These are phyloP conservation scores for Agapornis canus DNA, from an alignment of 2,797 vertebrate genomes.

Conservation along the genomic window DNA sequence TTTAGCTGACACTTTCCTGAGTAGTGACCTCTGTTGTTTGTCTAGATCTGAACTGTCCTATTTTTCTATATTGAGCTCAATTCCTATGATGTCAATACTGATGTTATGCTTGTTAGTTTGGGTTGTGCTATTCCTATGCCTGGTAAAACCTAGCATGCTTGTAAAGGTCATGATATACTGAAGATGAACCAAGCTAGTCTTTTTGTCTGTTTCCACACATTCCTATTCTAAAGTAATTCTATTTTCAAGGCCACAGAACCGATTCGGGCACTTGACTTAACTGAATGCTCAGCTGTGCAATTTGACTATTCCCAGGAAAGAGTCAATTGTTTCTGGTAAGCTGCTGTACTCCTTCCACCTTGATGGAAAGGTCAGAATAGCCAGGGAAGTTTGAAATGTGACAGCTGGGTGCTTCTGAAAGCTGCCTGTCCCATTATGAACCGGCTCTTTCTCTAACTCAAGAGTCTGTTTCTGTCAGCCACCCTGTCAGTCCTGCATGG, in stretches of 20 bases:
- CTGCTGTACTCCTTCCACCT: background rate
- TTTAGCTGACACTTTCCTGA: background rate
- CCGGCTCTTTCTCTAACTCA: background rate
- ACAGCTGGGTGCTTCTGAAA: background rate
- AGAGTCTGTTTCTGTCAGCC: background rate
- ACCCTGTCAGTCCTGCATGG: background rate
- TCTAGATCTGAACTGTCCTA: background rate
- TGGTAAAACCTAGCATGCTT: background rate
- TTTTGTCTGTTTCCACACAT: background rate
- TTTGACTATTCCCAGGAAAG: slow-evolving; percentile 96
- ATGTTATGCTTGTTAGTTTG: background rate
- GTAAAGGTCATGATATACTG: background rate
- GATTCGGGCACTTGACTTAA: slow-evolving; percentile 89
- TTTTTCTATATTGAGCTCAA: background rate
- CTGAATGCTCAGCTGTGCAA: slow-evolving; percentile 91
- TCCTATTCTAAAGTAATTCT: slow-evolving; percentile 12
- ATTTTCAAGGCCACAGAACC: slow-evolving; percentile 86
- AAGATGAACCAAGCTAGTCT: background rate
- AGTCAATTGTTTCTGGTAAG: slow-evolving; percentile 98
- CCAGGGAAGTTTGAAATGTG: background rate
- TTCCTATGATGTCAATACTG: background rate
- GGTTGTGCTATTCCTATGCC: background rate
- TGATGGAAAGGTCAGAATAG: background rate
- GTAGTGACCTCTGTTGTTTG: background rate
- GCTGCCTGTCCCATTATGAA: background rate